These are phyloP conservation scores for Junonia oenone DNA, from an alignment of 2,888 invertebrate species.

Conservation along the genomic window DNA sequence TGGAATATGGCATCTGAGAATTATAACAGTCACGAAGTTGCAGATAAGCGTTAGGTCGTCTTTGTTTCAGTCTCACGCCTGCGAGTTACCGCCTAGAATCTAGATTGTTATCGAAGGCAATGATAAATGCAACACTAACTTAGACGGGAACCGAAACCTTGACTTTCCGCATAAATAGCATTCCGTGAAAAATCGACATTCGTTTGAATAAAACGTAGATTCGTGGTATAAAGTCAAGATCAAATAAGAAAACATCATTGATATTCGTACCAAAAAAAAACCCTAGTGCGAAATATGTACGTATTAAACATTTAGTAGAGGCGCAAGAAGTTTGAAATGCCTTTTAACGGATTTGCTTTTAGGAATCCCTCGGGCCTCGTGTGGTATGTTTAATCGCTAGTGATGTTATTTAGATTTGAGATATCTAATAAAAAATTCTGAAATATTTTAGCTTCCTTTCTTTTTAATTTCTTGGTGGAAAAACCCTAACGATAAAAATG, in stretches of 20 bases:
- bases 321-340: neutral
- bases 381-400: neutral
- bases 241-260: neutral
- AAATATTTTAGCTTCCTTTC: no score
- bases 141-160: constrained; percentile 25
- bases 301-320: neutral
- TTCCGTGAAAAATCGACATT: constrained; percentile 21
- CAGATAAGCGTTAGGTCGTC: constrained; percentile 39
- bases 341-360: neutral
- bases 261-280: neutral
- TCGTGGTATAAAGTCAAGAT: constrained; percentile 1
- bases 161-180: constrained; percentile 20
- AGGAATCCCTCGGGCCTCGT: neutral
- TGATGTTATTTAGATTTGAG: neutral
- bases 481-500: neutral
- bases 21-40: constrained; percentile 52
- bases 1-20: constrained; percentile 24
- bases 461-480: neutral
- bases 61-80: constrained; percentile 68
- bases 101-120: constrained; percentile 54
- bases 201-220: constrained; percentile 11
- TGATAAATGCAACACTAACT: constrained; percentile 56
- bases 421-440: neutral
- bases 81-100: constrained; percentile 54
- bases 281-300: neutral